These are phyloP conservation scores for Trachelus tabidus DNA, from an alignment of 2,888 invertebrate genomes.

Conservation along the genomic window DNA sequence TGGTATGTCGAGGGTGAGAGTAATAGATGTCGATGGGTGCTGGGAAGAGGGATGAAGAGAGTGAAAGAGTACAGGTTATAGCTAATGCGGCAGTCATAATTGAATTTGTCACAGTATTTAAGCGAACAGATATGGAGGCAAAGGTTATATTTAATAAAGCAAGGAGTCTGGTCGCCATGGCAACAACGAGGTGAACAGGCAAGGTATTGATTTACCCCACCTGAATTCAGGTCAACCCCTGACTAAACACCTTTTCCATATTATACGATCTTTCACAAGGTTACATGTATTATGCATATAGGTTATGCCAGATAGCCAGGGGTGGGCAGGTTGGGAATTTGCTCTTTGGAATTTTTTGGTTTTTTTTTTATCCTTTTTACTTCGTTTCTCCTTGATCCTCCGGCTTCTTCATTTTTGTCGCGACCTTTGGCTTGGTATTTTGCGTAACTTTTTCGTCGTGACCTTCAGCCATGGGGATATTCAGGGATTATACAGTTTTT, in stretches of 20 bases:
- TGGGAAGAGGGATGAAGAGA: background rate
- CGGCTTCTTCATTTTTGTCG: background rate
- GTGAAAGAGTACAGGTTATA: conserved; percentile 40
- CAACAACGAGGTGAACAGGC: conserved; percentile 60
- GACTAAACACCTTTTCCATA: conserved; percentile 61
- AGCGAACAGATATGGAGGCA: background rate
- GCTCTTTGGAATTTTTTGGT: background rate
- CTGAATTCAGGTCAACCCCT: conserved; percentile 66
- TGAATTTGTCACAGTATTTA: background rate
- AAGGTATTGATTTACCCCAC: conserved; percentile 65
- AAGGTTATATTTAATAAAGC: conserved; percentile 61
- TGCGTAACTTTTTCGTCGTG: background rate
- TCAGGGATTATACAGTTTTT: background rate
- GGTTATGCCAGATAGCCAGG: background rate
- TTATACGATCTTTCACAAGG: conserved; percentile 36
- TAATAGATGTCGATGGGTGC: background rate
- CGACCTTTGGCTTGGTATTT: background rate
- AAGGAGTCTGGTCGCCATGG: conserved; percentile 63
- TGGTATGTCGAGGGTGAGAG: background rate
- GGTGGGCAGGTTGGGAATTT: background rate
- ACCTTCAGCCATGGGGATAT: background rate
- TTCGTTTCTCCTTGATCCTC: background rate
- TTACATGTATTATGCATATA: conserved; percentile 24
- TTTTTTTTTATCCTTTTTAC: background rate
- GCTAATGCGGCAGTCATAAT: conserved; percentile 54